These are phyloP conservation scores for Corythaixoides concolor DNA, from an alignment of 2,113 vertebrate species.

Conservation along the genomic window DNA sequence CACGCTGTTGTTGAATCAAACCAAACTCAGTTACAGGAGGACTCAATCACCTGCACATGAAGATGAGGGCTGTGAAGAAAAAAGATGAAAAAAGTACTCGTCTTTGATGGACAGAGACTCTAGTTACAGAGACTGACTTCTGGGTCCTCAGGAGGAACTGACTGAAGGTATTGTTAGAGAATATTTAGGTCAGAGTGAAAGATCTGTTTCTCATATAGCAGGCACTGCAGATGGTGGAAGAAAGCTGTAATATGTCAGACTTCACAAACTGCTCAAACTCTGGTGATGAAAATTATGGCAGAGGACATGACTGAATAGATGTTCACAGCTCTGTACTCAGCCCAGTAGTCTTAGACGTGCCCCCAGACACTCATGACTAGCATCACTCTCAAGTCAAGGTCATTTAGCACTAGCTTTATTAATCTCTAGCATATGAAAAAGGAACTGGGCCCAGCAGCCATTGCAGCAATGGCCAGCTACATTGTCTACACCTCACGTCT, in stretches of 20 bases:
- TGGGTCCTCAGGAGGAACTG: background rate
- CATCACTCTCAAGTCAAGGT: background rate
- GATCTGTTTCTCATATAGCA: background rate
- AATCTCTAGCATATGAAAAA: background rate
- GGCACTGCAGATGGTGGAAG: background rate
- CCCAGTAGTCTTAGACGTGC: background rate
- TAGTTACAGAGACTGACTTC: background rate
- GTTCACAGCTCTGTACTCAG: background rate
- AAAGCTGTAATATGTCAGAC: constrained; percentile 2
- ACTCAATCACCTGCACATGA: background rate
- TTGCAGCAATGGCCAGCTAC: background rate
- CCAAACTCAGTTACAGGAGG: background rate
- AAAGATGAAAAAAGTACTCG: background rate
- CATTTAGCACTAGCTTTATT: background rate
- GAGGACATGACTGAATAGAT: background rate
- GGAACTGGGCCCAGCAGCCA: background rate
- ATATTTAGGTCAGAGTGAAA: background rate
- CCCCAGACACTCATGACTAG: background rate
- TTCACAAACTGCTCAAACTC: background rate
- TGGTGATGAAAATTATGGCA: background rate
- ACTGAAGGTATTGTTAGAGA: background rate
- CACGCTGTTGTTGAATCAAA: background rate
- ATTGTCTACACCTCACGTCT: background rate
- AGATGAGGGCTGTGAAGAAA: background rate
- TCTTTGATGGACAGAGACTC: background rate